Conservation (phyloP, 2,888 invertebrate genomes). For the Eretmocerus hayati region DNA sequence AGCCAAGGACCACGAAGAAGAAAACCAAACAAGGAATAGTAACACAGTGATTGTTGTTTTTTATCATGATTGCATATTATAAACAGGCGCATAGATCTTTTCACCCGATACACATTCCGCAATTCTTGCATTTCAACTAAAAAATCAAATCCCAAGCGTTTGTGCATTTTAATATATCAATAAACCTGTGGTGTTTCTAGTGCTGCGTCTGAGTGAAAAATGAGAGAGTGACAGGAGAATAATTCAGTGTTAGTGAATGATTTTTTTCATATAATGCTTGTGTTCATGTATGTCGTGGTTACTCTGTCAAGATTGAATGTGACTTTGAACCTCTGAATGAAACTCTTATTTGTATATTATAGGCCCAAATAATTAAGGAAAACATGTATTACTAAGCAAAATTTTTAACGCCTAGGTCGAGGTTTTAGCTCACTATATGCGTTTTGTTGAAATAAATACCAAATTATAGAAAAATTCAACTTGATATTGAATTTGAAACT, state of each 20-base stretch:
- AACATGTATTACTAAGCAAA: constrained; percentile 19
- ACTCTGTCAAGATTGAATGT: constrained; percentile 14
- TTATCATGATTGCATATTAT: constrained; percentile 15
- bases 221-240: background rate
- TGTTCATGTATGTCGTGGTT: constrained; percentile 16
- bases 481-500: too few relatives aligned
- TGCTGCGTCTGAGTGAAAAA: constrained; percentile 8
- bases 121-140: constrained; percentile 4
- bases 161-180: constrained; percentile 12
- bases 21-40: constrained; percentile 43
- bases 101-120: constrained; percentile 19
- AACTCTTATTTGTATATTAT: constrained; percentile 17
- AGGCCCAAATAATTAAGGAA: constrained; percentile 18
- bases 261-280: constrained; percentile 14
- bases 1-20: constrained; percentile 42
- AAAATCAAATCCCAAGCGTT: constrained; percentile 7
- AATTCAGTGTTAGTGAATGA: constrained; percentile 11
- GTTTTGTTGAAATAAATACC: constrained; percentile 23
- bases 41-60: constrained; percentile 16
- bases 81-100: constrained; percentile 19
- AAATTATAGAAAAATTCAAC: too few relatives aligned
- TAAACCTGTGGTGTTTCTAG: constrained; percentile 14
- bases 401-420: constrained; percentile 19
- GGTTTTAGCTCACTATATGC: constrained; percentile 19
- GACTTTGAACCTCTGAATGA: constrained; percentile 10